Conservation (phyloP, 2,888 invertebrate species). For the Leptinotarsa rubiginosa region DNA sequence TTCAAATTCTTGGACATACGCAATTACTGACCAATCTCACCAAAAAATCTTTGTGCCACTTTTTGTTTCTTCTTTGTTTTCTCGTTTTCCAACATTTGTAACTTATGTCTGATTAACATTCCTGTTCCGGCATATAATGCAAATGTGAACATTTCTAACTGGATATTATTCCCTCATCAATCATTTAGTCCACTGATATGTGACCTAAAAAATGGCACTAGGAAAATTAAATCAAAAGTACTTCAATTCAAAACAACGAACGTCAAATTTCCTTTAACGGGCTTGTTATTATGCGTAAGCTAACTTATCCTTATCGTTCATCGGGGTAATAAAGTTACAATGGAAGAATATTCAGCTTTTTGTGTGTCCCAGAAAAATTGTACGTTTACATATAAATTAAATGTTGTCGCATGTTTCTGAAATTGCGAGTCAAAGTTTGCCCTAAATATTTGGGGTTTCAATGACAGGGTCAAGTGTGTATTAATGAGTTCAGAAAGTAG, state of each 20-base stretch:
- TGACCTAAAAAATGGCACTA: background rate
- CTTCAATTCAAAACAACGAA: slow-evolving; percentile 1
- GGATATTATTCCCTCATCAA: background rate
- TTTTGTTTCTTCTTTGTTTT: background rate
- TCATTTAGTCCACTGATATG: background rate
- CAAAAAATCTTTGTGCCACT: no score
- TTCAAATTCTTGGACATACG: no score
- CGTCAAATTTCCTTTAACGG: background rate
- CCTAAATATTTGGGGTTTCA: slow-evolving; percentile 32
- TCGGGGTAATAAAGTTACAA: background rate
- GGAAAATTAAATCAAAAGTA: background rate
- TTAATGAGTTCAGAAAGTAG: background rate
- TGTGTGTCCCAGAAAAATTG: slow-evolving; percentile 11
- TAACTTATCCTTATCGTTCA: background rate
- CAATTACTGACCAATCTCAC: no score
- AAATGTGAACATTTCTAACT: background rate
- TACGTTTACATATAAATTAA: background rate
- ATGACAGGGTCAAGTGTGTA: slow-evolving; percentile 16
- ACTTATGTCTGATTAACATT: no score
- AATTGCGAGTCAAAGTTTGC: slow-evolving; percentile 20
- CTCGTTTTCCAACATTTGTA: background rate
- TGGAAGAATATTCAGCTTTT: background rate
- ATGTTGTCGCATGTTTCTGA: slow-evolving; percentile 9
- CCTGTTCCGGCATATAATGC: no score
- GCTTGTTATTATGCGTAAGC: slow-evolving; percentile 1